Conservation (phyloP, 1,140 invertebrate genomes). For the Bombus pyrosoma region DNA sequence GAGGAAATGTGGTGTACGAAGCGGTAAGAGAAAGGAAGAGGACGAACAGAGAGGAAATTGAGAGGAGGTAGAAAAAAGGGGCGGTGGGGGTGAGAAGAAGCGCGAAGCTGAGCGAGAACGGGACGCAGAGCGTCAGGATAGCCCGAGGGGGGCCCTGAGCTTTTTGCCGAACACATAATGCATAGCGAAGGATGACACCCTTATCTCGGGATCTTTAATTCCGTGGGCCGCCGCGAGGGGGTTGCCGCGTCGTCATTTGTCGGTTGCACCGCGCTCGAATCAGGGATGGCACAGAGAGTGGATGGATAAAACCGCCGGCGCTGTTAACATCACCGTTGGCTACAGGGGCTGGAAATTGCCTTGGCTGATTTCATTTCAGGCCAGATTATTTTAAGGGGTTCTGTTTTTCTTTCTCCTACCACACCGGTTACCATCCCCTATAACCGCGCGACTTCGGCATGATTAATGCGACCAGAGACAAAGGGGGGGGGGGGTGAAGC, state of each 20-base stretch:
- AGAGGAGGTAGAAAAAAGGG: slow-evolving; percentile 9
- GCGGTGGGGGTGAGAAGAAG: neutral
- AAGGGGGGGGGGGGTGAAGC: slow-evolving; percentile 8
- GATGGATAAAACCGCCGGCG: slow-evolving; percentile 62
- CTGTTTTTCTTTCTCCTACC: slow-evolving; percentile 67
- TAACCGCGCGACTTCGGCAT: slow-evolving; percentile 44
- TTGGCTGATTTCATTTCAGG: slow-evolving; percentile 81
- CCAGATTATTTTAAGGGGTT: slow-evolving; percentile 81
- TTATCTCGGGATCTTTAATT: slow-evolving; percentile 82
- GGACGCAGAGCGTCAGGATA: slow-evolving; percentile 21
- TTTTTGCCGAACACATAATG: slow-evolving; percentile 72
- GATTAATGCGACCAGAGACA: slow-evolving; percentile 78
- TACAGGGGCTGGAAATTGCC: slow-evolving; percentile 78
- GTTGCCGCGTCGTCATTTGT: slow-evolving; percentile 80
- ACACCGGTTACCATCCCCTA: slow-evolving; percentile 18
- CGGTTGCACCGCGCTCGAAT: slow-evolving; percentile 70
- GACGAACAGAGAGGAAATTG: slow-evolving; percentile 21
- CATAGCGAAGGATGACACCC: slow-evolving; percentile 79
- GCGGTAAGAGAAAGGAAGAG: slow-evolving; percentile 3
- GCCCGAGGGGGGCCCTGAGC: slow-evolving; percentile 58
- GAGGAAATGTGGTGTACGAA: neutral
- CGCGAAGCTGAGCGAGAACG: slow-evolving; percentile 2
- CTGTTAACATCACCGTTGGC: slow-evolving; percentile 65
- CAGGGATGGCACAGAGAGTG: slow-evolving; percentile 41
- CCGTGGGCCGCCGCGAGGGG: slow-evolving; percentile 73